phyloP scores from a whole-genome alignment of 2,797 vertebrate genomes.

The Pseudomugil tenellus region DNA sequence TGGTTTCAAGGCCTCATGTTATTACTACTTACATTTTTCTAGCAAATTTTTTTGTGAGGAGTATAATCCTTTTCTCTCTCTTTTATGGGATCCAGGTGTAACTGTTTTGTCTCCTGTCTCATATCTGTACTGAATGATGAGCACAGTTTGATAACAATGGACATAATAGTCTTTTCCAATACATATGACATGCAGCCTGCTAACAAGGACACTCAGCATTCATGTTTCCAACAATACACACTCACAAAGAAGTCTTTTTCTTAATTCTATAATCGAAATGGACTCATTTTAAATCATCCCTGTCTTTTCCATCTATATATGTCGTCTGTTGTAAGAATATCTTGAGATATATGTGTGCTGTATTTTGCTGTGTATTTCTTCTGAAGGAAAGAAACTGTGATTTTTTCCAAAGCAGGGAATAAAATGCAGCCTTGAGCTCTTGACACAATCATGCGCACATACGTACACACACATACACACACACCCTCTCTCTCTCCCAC shows the following conservation, averaged over 20 bases:
- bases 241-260: background rate
- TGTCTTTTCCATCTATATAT: constrained; percentile 6
- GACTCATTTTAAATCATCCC: constrained; percentile 14
- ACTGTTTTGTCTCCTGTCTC: constrained; percentile 55
- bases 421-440: constrained; percentile 71
- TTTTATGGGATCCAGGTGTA: constrained; percentile 10
- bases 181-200: constrained; percentile 20
- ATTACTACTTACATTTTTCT: background rate
- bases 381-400: constrained; percentile 39
- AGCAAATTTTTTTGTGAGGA: background rate
- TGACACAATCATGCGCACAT: constrained; percentile 48
- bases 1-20: background rate
- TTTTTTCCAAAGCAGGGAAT: constrained; percentile 56
- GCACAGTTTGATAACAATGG: constrained; percentile 41
- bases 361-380: constrained; percentile 30
- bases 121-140: constrained; percentile 50
- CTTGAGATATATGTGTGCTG: constrained; percentile 16
- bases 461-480: background rate
- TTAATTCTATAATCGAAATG: background rate
- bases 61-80: background rate
- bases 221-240: constrained; percentile 1
- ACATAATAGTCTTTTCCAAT: constrained; percentile 49
- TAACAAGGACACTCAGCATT: constrained; percentile 47
- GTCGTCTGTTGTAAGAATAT: constrained; percentile 7
- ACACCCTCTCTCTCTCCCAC: background rate